Base-by-base conservation (phyloP, 2,113 vertebrate genomes). In the Pyxicephalus adspersus region DNA sequence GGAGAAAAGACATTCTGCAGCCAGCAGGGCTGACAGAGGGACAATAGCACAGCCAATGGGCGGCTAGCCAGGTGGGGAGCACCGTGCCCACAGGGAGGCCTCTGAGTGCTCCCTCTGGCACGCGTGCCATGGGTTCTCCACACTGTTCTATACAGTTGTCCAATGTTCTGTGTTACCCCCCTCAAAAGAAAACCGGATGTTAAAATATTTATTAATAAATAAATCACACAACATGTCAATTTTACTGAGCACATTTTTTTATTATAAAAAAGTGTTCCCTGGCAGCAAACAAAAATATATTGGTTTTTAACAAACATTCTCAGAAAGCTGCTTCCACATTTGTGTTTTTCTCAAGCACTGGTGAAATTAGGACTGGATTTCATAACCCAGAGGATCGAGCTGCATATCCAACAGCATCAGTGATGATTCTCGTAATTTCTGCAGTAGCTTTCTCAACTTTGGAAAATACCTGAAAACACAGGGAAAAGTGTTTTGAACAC, bases 311-410 rank as follows among this genome's bases (percentile, higher is more conserved):
- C n/a, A 23, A 61, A 61, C 11, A 60, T n/a, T 60, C 22, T 19
- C 18, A 15, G 13, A 96, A 23, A 61, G 22, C 15, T 15, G 22
- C 15, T 15, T 7, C 22, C 58, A 25, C 8, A 3, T 23, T 25
- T 89, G 64, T 95, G 94, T n/a, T 9, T 57, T 28, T 23, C 18
- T 22, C 18, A 57, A 57, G 15, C 38, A 45, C 83, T 90, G 89
- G 19, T 17, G 28, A 60, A 20, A 23, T 89, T 88, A 96, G 1
- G 92, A 86, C 77, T 96, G 94, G 76, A 94, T 88, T 87, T 98
- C 96, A 77, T 97, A 98, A 45, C 96, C 97, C 81, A 98, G 86
- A 0, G 96, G 95, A 89, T 97, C 96, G 2, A 96, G 89, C 64
- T 95, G 94, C 83, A 90, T 89, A 88, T 98, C 95, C 83, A 98